Evolutionary conservation across 2,888 invertebrate genomes (phyloP).

Genomic region (Stenchaetothrips biformis): DNA sequence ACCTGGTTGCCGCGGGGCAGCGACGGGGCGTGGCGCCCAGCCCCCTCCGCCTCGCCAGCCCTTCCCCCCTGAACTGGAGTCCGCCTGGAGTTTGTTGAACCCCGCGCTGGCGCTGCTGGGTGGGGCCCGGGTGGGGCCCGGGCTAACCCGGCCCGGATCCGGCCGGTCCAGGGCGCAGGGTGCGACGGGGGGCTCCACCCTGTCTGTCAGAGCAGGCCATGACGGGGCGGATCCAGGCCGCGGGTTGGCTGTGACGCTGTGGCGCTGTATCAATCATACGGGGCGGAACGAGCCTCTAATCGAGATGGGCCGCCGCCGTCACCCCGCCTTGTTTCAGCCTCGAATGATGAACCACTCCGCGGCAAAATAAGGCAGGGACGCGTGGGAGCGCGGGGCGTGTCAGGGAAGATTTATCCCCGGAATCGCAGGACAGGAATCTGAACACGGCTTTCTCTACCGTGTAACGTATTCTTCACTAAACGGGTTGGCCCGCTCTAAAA

Average conservation of each 20-base stretch:
- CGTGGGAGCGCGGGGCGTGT: too few species aligned
- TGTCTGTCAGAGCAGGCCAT: background rate
- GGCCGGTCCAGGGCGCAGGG: background rate
- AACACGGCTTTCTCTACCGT: too few species aligned
- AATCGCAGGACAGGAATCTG: too few species aligned
- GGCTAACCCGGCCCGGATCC: background rate
- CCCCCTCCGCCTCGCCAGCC: background rate
- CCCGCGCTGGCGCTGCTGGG: background rate
- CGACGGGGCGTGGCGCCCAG: background rate
- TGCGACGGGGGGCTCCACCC: background rate
- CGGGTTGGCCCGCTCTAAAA: too few species aligned
- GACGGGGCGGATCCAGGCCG: background rate
- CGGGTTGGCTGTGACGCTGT: background rate
- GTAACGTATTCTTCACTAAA: too few species aligned
- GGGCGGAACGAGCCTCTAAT: too few species aligned
- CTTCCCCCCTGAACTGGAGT: background rate
- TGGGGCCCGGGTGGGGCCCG: background rate
- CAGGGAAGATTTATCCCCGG: too few species aligned
- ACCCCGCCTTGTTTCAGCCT: too few species aligned
- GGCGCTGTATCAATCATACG: background rate
- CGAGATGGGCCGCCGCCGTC: too few species aligned
- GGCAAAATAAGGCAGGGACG: too few species aligned
- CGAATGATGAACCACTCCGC: too few species aligned
- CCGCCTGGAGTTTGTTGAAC: conserved; percentile 14
- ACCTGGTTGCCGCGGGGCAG: conserved; percentile 5